phyloP scores from a whole-genome alignment of 2,888 invertebrate genomes.

The Synanthedon vespiformis region DNA sequence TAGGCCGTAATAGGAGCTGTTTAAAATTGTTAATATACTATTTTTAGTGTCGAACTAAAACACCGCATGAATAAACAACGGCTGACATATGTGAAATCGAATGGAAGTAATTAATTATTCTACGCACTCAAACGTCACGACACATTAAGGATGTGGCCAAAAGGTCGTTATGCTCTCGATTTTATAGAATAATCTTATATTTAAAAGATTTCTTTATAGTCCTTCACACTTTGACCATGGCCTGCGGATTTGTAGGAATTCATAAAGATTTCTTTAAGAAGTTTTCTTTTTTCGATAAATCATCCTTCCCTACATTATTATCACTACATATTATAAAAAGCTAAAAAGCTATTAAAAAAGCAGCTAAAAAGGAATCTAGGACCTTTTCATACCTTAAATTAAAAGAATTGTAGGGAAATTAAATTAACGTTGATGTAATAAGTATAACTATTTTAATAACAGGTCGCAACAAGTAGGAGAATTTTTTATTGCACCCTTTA shows the following conservation, averaged over 20 bases:
- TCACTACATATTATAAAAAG: too few relatives aligned
- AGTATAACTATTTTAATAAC: too few relatives aligned
- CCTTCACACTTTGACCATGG: background rate
- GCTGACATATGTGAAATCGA: conserved; percentile 40
- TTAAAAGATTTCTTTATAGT: background rate
- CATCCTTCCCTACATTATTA: too few relatives aligned
- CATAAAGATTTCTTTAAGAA: background rate
- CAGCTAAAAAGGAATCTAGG: too few relatives aligned
- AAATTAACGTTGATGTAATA: too few relatives aligned
- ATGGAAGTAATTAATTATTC: conserved; percentile 44
- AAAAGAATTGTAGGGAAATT: too few relatives aligned
- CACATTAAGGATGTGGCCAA: conserved; percentile 32
- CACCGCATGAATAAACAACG: background rate
- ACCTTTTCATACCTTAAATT: too few relatives aligned
- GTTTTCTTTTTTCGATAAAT: too few relatives aligned
- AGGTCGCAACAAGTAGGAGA: too few relatives aligned
- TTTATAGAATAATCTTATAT: conserved; percentile 1
- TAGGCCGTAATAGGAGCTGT: background rate
- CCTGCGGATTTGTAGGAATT: background rate
- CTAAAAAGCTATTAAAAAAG: too few relatives aligned
- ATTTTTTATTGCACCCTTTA: too few relatives aligned
- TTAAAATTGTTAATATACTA: background rate
- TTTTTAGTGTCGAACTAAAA: background rate
- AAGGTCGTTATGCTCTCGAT: conserved; percentile 2
- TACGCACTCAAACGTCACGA: conserved; percentile 25